phyloP scores from a whole-genome alignment of 2,888 invertebrate genomes.

The Apamea monoglypha region DNA sequence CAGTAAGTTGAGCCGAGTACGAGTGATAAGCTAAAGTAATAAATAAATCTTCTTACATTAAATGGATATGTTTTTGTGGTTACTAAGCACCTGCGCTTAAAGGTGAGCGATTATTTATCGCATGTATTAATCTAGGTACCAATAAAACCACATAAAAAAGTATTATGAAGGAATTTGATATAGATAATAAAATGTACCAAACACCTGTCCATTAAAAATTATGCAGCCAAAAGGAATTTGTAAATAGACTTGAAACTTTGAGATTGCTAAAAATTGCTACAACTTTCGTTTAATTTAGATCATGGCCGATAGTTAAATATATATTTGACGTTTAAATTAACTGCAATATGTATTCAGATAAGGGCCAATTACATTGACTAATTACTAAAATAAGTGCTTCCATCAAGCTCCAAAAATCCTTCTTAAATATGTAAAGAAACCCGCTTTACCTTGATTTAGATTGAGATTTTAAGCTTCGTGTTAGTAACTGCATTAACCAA shows the following conservation, averaged over 20 bases:
- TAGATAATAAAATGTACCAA: neutral
- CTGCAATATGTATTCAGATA: neutral
- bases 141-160: constrained; percentile 28
- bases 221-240: neutral
- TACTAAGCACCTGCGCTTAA: constrained; percentile 22
- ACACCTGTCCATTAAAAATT: no score
- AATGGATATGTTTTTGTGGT: constrained; percentile 15
- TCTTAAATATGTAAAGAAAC: constrained; percentile 21
- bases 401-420: constrained; percentile 1
- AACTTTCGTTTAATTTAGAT: neutral
- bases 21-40: constrained; percentile 6
- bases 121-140: constrained; percentile 15
- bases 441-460: constrained; percentile 14
- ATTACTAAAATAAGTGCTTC: neutral
- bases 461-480: neutral
- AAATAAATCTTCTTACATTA: constrained; percentile 22
- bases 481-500: neutral
- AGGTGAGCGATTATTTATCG: constrained; percentile 37
- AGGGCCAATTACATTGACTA: neutral
- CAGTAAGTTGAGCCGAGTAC: neutral
- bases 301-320: neutral
- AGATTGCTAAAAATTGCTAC: constrained; percentile 1
- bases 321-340: constrained; percentile 23
- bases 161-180: constrained; percentile 7
- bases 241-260: no score